These are phyloP conservation scores for Aphidoletes aphidimyza DNA, from an alignment of 2,888 invertebrate species.

Conservation along the genomic window DNA sequence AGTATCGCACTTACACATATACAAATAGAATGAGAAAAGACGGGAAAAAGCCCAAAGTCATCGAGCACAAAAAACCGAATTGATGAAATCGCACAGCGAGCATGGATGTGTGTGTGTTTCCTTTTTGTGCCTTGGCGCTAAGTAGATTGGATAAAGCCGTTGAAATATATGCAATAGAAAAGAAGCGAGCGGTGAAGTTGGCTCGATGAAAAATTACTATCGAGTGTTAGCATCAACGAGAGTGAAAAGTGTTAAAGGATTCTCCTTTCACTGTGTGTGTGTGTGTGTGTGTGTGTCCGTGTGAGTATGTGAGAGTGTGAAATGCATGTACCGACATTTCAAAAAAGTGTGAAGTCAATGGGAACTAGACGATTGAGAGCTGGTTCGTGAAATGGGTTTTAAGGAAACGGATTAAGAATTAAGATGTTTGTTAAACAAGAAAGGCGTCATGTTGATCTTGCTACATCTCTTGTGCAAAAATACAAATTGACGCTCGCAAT, in stretches of 20 bases:
- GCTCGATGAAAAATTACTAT: neutral
- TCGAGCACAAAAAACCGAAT: slow-evolving; percentile 10
- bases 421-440: slow-evolving; percentile 46
- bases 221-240: neutral
- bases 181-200: neutral
- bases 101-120: neutral
- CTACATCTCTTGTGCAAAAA: neutral
- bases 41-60: neutral
- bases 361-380: slow-evolving; percentile 14
- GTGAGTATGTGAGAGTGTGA: too few species aligned
- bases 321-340: too few species aligned
- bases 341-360: neutral
- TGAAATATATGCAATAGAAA: neutral
- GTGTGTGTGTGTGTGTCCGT: too few species aligned
- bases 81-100: slow-evolving; percentile 28
- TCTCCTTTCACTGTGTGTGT: too few species aligned
- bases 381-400: neutral
- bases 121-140: neutral
- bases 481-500: neutral
- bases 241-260: slow-evolving; percentile 35
- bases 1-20: neutral
- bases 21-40: neutral
- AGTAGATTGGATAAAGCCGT: slow-evolving; percentile 12
- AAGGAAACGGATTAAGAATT: slow-evolving; percentile 24
- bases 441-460: slow-evolving; percentile 3